These are phyloP conservation scores for Macropis europaea DNA, from an alignment of 2,888 invertebrate genomes.

Conservation along the genomic window DNA sequence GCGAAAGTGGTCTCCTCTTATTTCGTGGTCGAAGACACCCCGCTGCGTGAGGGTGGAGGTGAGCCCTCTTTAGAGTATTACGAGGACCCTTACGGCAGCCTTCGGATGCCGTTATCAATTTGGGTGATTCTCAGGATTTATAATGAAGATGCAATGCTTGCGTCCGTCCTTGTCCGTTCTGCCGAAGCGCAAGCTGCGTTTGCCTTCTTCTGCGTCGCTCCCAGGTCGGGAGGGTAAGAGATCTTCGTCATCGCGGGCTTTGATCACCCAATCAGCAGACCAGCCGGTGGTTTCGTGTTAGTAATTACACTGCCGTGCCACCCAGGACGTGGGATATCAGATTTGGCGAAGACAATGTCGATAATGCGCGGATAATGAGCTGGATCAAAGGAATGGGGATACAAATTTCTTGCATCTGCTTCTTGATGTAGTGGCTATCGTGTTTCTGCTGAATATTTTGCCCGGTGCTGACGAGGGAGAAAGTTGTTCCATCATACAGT, in stretches of 20 bases:
- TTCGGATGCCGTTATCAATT: slow-evolving; percentile 75
- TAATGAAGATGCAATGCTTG: slow-evolving; percentile 77
- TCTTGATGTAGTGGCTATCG: background rate
- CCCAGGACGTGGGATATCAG: slow-evolving; percentile 65
- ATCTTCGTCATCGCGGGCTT: slow-evolving; percentile 59
- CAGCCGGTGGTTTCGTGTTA: slow-evolving; percentile 56
- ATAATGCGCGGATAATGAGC: slow-evolving; percentile 37
- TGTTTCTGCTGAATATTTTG: background rate
- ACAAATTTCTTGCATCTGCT: background rate
- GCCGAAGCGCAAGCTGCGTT: background rate
- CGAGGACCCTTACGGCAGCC: slow-evolving; percentile 66
- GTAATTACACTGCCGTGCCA: slow-evolving; percentile 71
- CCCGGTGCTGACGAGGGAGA: background rate
- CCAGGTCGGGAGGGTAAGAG: slow-evolving; percentile 15
- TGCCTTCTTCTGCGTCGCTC: background rate
- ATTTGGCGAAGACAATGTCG: slow-evolving; percentile 37
- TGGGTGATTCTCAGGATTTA: slow-evolving; percentile 76
- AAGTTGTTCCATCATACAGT: too few species aligned
- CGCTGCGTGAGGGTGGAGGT: slow-evolving; percentile 73
- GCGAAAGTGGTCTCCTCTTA: slow-evolving; percentile 57
- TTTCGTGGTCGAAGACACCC: slow-evolving; percentile 67
- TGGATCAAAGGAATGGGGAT: background rate
- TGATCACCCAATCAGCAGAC: slow-evolving; percentile 62
- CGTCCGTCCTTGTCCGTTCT: slow-evolving; percentile 20
- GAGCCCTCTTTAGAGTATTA: slow-evolving; percentile 65